Evolutionary conservation across 1,140 invertebrate species (phyloP).

Genomic region (Grapholita molesta): DNA sequence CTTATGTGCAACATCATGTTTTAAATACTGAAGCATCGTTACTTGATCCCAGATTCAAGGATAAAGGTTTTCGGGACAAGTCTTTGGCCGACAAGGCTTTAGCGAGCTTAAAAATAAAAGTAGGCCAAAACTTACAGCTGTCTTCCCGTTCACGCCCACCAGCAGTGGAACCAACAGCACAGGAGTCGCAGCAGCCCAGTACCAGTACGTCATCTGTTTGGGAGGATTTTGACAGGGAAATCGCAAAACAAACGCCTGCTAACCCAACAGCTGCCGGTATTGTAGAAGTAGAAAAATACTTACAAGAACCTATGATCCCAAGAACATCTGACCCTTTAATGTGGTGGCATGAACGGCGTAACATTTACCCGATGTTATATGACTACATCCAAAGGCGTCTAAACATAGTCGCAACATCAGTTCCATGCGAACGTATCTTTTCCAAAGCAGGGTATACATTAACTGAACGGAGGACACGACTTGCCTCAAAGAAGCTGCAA

Average conservation of each 20-base stretch:
- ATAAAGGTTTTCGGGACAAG: conserved; percentile 26
- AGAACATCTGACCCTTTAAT: conserved; percentile 7
- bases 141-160: not conserved
- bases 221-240: conserved; percentile 1
- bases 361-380: conserved; percentile 31
- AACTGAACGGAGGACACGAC: conserved; percentile 26
- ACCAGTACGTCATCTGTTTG: not conserved
- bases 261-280: conserved; percentile 18
- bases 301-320: conserved; percentile 16
- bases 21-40: conserved; percentile 18
- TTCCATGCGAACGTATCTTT: conserved; percentile 43
- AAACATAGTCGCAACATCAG: conserved; percentile 38
- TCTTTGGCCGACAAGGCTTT: conserved; percentile 21
- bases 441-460: conserved; percentile 35
- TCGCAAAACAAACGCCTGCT: conserved; percentile 13
- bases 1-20: not conserved
- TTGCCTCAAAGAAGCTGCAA: conserved; percentile 29
- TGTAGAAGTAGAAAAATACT: conserved; percentile 24
- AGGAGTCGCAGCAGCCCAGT: not conserved
- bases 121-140: conserved; percentile 18
- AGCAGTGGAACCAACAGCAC: not conserved
- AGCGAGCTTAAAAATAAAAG: conserved; percentile 18
- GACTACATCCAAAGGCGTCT: conserved; percentile 26
- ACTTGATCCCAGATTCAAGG: conserved; percentile 40
- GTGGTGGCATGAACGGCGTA: conserved; percentile 34